Evolutionary conservation across 2,797 vertebrate genomes (phyloP).

Genomic region (Heliangelus exortis): DNA sequence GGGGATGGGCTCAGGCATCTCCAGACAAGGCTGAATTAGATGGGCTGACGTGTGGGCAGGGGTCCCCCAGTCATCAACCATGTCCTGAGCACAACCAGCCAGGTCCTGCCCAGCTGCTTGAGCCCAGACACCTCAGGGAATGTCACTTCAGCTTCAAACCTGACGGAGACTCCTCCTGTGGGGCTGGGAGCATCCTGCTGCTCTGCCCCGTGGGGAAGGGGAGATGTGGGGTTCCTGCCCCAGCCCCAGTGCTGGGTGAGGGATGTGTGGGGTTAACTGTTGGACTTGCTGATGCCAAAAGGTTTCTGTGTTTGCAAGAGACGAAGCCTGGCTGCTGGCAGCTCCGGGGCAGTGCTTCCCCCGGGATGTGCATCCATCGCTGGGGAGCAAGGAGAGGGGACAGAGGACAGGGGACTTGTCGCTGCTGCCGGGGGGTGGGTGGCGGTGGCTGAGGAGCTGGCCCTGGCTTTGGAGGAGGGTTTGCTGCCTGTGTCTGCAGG

Average conservation of each 20-base stretch:
- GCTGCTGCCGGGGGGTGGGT: fast-evolving
- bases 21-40: neutral
- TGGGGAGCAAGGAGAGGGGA: neutral
- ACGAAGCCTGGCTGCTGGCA: neutral
- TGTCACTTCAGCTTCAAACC: neutral
- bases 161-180: neutral
- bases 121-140: neutral
- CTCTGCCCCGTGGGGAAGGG: neutral
- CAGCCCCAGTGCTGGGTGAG: neutral
- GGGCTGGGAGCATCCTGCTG: neutral
- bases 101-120: fast-evolving
- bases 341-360: neutral
- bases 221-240: fast-evolving
- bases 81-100: fast-evolving
- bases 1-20: neutral
- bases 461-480: neutral
- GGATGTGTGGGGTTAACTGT: too few species aligned
- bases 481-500: too few species aligned
- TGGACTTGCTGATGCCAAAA: too few species aligned
- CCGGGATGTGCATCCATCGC: neutral
- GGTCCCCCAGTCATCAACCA: fast-evolving
- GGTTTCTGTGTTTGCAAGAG: too few species aligned
- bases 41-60: fast-evolving
- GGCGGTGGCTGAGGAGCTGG: neutral
- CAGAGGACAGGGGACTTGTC: neutral